Evolutionary conservation across 1,140 invertebrate genomes (phyloP).

Genomic region (Drosophila fuyamai): DNA sequence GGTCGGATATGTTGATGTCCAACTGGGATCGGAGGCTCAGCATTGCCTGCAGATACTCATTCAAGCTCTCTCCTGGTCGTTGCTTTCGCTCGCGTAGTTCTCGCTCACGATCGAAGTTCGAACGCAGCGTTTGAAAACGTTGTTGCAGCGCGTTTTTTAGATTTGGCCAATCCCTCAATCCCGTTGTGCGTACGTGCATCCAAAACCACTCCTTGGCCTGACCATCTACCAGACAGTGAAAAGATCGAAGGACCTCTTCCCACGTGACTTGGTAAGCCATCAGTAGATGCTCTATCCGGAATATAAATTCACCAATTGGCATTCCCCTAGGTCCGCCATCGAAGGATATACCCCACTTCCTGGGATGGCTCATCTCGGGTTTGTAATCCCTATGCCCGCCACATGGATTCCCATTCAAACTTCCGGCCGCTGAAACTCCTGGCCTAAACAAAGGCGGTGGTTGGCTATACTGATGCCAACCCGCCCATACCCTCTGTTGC

Average conservation of each 20-base stretch:
- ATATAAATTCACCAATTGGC: background rate
- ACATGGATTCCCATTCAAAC: background rate
- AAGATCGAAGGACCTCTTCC: constrained; percentile 1
- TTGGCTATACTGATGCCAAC: constrained; percentile 2
- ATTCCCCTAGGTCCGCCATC: background rate
- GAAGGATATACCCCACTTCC: background rate
- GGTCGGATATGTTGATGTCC: background rate
- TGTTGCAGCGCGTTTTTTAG: background rate
- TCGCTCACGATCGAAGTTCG: too few relatives aligned
- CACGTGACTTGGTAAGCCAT: background rate
- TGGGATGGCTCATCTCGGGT: background rate
- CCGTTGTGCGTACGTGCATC: background rate
- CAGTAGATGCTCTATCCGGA: too few relatives aligned
- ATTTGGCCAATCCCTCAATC: background rate
- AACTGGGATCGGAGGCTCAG: background rate
- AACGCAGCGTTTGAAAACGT: background rate
- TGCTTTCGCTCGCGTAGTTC: too few relatives aligned
- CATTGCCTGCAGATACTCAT: too few relatives aligned
- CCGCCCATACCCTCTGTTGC: background rate
- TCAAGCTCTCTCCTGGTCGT: too few relatives aligned
- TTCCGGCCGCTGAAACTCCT: background rate
- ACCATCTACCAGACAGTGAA: background rate
- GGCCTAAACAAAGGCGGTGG: background rate
- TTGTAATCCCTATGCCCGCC: background rate
- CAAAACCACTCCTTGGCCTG: constrained; percentile 1